phyloP scores from a whole-genome alignment of 2,797 vertebrate species.

The Potorous gilbertii region DNA sequence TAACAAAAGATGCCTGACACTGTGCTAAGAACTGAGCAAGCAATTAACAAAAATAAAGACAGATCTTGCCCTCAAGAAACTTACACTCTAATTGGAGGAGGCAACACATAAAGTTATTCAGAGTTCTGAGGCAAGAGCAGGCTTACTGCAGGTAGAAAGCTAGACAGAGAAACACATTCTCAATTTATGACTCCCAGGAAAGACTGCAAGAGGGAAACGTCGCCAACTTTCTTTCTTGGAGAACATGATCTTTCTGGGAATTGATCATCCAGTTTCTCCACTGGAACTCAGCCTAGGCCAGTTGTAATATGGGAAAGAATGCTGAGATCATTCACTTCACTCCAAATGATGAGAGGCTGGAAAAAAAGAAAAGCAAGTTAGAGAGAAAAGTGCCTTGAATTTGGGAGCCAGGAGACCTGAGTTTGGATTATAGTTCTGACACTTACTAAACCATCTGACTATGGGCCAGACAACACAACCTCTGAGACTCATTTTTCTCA shows the following conservation, averaged over 20 bases:
- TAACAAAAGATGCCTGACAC: neutral
- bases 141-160: neutral
- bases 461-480: neutral
- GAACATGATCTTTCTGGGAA: neutral
- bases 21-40: neutral
- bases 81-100: neutral
- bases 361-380: neutral
- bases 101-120: neutral
- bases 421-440: neutral
- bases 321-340: slow-evolving; percentile 19
- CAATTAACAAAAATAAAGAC: neutral
- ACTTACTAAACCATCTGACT: neutral
- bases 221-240: neutral
- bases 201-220: neutral
- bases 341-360: neutral
- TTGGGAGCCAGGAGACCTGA: neutral
- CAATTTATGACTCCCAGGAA: neutral
- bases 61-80: neutral
- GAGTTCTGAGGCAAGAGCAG: neutral
- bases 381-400: neutral
- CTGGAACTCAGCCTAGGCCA: slow-evolving; percentile 1
- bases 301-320: slow-evolving; percentile 2
- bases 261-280: neutral
- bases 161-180: neutral
- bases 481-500: neutral